Base-by-base conservation (phyloP, 1,140 invertebrate species). In the Matsumurasca onukii region DNA sequence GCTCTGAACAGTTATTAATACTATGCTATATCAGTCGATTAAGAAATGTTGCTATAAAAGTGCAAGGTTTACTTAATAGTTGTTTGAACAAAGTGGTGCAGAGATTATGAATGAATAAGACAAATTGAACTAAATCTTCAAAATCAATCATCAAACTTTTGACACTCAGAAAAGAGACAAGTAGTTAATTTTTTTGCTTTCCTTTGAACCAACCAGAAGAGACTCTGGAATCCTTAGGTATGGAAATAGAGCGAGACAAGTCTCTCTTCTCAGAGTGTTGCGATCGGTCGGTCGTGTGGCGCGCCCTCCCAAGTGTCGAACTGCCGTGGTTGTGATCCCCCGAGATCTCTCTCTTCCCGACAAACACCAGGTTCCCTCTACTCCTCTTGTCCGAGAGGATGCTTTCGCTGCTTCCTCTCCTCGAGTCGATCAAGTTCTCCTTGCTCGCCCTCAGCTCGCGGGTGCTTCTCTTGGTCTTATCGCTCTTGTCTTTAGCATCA, bases 141-240 rank as follows among this genome's bases (percentile, higher is more conserved):
- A 65, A 65, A 65, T 65, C 62, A 65, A 25, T 29, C 13, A 48
- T 65, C 39, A 65, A 65, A 65, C 62, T 65, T 31, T 65, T 45
- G 62, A 65, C 39, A 24, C 3, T 52, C 17, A n/a, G n/a, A n/a
- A 5, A n/a, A 9, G 17, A 12, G 51, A 55, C 5, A 12, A 20
- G 24, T 20, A 55, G n/a, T n/a, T n/a, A 59, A 25, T 59, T 17
- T 25, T 25, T 59, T 59, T 1, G 22, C 34, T 48, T 85, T 71
- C 86, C 78, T 76, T 87, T 89, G 74, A 89, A 89, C 88, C 88
- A 89, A 67, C 87, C 87, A 31, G 88, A 86, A 66, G 85, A 86
- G 73, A 89, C 88, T 75, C 85, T 86, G 65, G 84, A 82, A 73
- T 89, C 86, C 71, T 86, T 85, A 68, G 87, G 87, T 81, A 89